Base-by-base conservation (phyloP, 2,888 invertebrate genomes). In the Agrochola litura region DNA sequence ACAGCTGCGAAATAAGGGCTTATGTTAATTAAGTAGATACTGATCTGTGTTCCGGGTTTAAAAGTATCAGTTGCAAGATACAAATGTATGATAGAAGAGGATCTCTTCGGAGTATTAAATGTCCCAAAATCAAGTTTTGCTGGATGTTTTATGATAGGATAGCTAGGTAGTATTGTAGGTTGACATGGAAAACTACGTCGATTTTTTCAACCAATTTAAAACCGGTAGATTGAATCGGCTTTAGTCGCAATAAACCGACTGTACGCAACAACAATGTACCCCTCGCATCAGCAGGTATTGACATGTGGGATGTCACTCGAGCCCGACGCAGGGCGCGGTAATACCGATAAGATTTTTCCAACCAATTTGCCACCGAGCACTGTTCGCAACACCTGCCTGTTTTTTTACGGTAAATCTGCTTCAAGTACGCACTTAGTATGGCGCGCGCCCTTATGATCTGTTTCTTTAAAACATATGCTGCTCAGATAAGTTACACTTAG, bases 341-440 rank as follows among this genome's bases (percentile, higher is more conserved):
- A 76, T 86, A 84, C 86, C 84, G 84, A 88, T 89, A 86, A 86
- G 87, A 93, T 94, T 95, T 82, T 95, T 94, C 92, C 93, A 91
- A 91, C 89, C 91, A 92, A 93, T 93, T 94, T 93, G 89, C 88
- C 86, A 84, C 86, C 30, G 73, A 85, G 88, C 82, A 90, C 86
- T 90, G 89, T 85, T 89, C 77, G 78, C 76, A 88, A 86, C 95
- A 95, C 92, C 95, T 95, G 95, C 79, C 70, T 71, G 74, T 89
- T 94, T 94, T 94, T 95, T 94, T 93, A 86, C 79, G 77, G 83
- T 80, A 89, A 93, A 93, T 93, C 92, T 92, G 91, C 88, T 91
- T 84, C 78, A 88, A 92, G 91, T 89, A 90, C 90, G 89, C 91
- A 90, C 92, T 93, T 91, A 90, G 90, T 82, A 89, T 91, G 91